Conservation (phyloP, 2,888 invertebrate genomes). For the Cotesia congregata region DNA sequence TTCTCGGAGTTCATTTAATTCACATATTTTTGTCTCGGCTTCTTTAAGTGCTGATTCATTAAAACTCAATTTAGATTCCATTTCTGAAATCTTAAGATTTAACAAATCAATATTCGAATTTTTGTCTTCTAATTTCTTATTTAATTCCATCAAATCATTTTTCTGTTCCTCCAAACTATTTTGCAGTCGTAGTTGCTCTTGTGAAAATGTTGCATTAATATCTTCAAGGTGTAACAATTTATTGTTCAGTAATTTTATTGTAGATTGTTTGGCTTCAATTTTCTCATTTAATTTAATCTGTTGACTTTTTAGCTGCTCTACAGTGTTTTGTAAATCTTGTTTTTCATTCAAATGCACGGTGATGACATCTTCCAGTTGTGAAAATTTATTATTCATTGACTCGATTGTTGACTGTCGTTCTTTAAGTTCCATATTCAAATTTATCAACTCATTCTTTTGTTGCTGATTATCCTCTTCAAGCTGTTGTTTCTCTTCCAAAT, state of each 20-base stretch:
- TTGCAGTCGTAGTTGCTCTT: conserved; percentile 13
- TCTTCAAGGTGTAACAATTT: not conserved
- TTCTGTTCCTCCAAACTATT: conserved; percentile 7
- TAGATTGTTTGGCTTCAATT: not conserved
- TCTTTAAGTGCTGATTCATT: conserved; percentile 49
- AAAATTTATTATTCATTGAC: not conserved
- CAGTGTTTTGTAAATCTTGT: not conserved
- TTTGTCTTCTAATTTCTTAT: conserved; percentile 28
- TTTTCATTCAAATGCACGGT: not conserved
- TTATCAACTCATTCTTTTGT: not conserved
- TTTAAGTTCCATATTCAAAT: not conserved
- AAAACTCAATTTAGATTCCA: conserved; percentile 2
- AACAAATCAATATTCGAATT: conserved; percentile 4
- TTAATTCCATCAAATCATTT: conserved; percentile 7
- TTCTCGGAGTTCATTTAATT: conserved; percentile 51
- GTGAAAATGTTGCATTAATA: not conserved
- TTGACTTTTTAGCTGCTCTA: not conserved
- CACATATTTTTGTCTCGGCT: conserved; percentile 52
- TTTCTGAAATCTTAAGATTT: not conserved
- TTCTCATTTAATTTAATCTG: not conserved
- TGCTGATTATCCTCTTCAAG: not conserved
- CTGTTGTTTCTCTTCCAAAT: not conserved
- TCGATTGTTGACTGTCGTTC: not conserved
- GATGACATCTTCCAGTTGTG: not conserved
- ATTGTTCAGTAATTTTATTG: not conserved